phyloP scores from a whole-genome alignment of 1,140 invertebrate genomes.

The Caenorhabditis remanei region DNA sequence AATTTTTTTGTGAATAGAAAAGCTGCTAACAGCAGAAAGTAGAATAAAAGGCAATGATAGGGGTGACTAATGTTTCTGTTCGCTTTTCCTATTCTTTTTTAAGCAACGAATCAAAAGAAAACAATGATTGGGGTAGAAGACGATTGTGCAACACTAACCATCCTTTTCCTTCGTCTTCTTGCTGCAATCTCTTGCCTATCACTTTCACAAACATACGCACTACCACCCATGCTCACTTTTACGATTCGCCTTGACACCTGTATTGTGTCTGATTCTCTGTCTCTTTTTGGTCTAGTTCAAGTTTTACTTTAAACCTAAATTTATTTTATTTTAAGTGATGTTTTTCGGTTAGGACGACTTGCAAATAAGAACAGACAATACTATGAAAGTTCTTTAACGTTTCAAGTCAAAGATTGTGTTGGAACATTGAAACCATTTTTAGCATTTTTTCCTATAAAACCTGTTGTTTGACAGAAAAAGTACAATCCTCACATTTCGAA shows the following conservation, averaged over 20 bases:
- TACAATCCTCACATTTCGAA: too few species aligned
- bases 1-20: not conserved
- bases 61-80: conserved; percentile 44
- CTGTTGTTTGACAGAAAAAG: too few species aligned
- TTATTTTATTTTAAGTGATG: too few species aligned
- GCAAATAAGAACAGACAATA: too few species aligned
- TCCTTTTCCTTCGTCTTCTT: not conserved
- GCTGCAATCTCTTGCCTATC: conserved; percentile 8
- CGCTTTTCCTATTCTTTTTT: not conserved
- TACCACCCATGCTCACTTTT: conserved; percentile 45
- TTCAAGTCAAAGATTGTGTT: too few species aligned
- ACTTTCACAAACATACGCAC: conserved; percentile 45
- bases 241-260: conserved; percentile 46
- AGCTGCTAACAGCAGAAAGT: not conserved
- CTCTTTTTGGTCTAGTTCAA: not conserved
- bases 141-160: conserved; percentile 4
- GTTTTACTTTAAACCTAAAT: too few species aligned
- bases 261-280: conserved; percentile 9
- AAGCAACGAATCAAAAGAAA: conserved; percentile 15
- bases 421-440: too few species aligned
- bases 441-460: too few species aligned
- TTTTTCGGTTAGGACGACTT: too few species aligned
- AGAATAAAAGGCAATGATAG: not conserved
- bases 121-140: conserved; percentile 20
- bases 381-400: too few species aligned